These are phyloP conservation scores for Volucella bombylans DNA, from an alignment of 2,888 invertebrate species.

Conservation along the genomic window DNA sequence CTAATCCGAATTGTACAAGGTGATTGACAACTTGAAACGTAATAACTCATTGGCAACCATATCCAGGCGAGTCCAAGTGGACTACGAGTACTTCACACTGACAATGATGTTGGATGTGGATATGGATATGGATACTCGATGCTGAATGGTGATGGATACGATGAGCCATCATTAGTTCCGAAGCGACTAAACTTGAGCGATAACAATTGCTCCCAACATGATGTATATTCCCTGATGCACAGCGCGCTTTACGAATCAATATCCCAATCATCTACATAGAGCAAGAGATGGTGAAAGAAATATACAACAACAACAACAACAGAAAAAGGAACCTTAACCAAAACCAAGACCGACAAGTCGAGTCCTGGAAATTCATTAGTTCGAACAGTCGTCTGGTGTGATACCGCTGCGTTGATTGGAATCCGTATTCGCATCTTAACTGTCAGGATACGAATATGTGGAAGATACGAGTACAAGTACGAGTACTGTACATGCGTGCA, in stretches of 20 bases:
- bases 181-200: constrained; percentile 2
- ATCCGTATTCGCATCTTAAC: constrained; percentile 10
- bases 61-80: background rate
- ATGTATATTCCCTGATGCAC: constrained; percentile 18
- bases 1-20: constrained; percentile 11
- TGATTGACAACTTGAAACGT: constrained; percentile 28
- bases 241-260: constrained; percentile 11
- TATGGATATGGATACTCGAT: background rate
- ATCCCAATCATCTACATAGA: background rate
- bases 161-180: background rate
- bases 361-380: constrained; percentile 44
- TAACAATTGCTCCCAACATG: constrained; percentile 7
- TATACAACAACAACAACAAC: background rate
- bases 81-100: background rate
- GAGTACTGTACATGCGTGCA: background rate
- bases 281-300: background rate
- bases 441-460: constrained; percentile 24
- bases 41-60: constrained; percentile 31
- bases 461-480: background rate
- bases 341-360: background rate
- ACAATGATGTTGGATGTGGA: background rate
- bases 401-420: constrained; percentile 30
- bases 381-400: constrained; percentile 12
- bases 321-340: constrained; percentile 9
- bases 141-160: background rate